Conservation (phyloP, 2,113 vertebrate species). For the Mormyrus iriodes region DNA sequence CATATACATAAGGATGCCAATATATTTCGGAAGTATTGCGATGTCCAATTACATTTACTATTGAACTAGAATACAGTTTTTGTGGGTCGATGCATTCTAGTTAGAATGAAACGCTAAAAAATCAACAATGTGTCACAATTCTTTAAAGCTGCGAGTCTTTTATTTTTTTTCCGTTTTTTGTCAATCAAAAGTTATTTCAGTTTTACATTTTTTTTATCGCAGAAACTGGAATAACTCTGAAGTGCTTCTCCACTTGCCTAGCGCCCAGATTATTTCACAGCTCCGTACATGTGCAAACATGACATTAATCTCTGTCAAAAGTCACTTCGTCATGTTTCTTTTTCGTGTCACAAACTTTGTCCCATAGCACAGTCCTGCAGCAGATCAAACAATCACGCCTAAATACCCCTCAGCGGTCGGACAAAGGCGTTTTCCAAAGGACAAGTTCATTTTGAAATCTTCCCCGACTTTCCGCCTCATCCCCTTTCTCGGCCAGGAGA, state of each 20-base stretch:
- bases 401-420: neutral
- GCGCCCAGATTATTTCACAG: too few relatives aligned
- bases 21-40: neutral
- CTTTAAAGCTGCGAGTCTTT: neutral
- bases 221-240: neutral
- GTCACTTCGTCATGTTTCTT: neutral
- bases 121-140: neutral
- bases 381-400: neutral
- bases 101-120: neutral
- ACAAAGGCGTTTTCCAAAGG: neutral
- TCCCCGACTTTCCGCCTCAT: neutral
- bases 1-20: neutral
- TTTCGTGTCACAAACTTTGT: neutral
- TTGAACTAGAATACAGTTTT: neutral
- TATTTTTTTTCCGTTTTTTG: neutral
- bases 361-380: neutral
- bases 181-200: neutral
- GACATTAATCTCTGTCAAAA: neutral
- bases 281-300: neutral
- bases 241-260: neutral
- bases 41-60: neutral
- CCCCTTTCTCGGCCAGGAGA: neutral
- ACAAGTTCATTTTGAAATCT: neutral
- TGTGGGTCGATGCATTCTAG: neutral
- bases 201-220: neutral